Evolutionary conservation across 2,888 invertebrate genomes (phyloP).

Genomic region (Pherbina coryleti): DNA sequence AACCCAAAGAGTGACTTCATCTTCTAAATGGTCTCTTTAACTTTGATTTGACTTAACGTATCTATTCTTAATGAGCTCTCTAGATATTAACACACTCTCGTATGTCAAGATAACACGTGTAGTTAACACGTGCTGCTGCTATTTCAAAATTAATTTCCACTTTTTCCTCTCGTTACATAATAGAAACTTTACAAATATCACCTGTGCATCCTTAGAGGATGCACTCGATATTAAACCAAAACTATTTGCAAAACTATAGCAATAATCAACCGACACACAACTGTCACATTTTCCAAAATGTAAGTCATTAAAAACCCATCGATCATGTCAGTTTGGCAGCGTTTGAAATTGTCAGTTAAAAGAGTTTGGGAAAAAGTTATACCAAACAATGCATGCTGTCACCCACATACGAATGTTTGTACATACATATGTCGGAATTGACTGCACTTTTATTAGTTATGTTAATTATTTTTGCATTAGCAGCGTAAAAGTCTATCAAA

Average conservation of each 20-base stretch:
- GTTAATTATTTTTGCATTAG: conserved; percentile 44
- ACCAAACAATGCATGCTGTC: background rate
- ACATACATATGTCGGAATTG: background rate
- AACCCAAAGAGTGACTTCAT: too few species aligned
- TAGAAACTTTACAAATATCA: too few species aligned
- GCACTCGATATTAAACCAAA: too few species aligned
- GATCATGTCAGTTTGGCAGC: conserved; percentile 33
- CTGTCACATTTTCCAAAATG: conserved; percentile 21
- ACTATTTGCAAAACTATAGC: background rate
- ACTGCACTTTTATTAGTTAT: conserved; percentile 27
- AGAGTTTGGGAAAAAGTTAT: background rate
- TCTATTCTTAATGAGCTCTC: too few species aligned
- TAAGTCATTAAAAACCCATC: conserved; percentile 39
- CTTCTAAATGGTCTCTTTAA: too few species aligned
- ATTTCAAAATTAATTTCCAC: too few species aligned
- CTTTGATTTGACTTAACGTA: too few species aligned
- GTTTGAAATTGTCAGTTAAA: background rate
- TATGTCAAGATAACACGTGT: too few species aligned
- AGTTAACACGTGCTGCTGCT: too few species aligned
- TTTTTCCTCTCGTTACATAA: too few species aligned
- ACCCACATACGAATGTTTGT: background rate
- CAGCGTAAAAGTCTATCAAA: conserved; percentile 42
- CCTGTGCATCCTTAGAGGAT: too few species aligned
- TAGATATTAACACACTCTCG: too few species aligned
- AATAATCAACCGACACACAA: conserved; percentile 21